A percentile compares a stretch with the other conserved stretches of the same genome.
Conservation (phyloP, 2,888 invertebrate genomes). For the Hipparchia semele region DNA sequence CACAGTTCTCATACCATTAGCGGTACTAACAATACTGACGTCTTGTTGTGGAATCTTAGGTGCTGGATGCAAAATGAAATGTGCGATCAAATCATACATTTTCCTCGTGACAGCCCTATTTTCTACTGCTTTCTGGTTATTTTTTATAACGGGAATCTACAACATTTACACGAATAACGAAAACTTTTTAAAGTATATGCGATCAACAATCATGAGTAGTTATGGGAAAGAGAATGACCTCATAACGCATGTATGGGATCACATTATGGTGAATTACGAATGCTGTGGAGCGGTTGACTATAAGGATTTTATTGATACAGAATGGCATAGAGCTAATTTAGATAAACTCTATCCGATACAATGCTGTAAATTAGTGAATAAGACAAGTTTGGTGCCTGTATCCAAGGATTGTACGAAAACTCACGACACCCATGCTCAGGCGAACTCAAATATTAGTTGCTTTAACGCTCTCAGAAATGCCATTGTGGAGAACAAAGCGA, state of each 20-base stretch:
- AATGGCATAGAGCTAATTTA: constrained; percentile 58
- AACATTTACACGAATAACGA: constrained; percentile 65
- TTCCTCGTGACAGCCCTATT: constrained; percentile 61
- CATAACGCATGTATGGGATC: constrained; percentile 62
- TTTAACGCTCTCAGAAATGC: constrained; percentile 55
- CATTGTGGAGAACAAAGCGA: constrained; percentile 56
- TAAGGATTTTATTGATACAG: constrained; percentile 59
- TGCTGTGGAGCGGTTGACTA: constrained; percentile 68
- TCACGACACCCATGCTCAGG: constrained; percentile 43
- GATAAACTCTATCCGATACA: constrained; percentile 61
- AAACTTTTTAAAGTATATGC: constrained; percentile 53
- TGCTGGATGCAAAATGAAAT: constrained; percentile 68
- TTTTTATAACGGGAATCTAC: constrained; percentile 66
- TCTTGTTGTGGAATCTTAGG: constrained; percentile 73
- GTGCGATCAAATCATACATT: constrained; percentile 69
- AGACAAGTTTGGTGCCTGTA: constrained; percentile 52
- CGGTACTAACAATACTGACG: constrained; percentile 60
- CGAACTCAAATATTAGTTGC: constrained; percentile 59
- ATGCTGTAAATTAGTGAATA: constrained; percentile 64
- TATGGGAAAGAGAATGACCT: constrained; percentile 70
- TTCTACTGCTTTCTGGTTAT: constrained; percentile 59
- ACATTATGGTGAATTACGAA: constrained; percentile 65
- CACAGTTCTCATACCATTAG: constrained; percentile 59
- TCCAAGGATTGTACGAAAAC: constrained; percentile 56
- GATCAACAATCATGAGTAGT: constrained; percentile 50